Percentiles rank a stretch among this genome's conserved stretches.
Evolutionary conservation across 2,113 vertebrate genomes (phyloP).

Genomic region (Rana temporaria): DNA sequence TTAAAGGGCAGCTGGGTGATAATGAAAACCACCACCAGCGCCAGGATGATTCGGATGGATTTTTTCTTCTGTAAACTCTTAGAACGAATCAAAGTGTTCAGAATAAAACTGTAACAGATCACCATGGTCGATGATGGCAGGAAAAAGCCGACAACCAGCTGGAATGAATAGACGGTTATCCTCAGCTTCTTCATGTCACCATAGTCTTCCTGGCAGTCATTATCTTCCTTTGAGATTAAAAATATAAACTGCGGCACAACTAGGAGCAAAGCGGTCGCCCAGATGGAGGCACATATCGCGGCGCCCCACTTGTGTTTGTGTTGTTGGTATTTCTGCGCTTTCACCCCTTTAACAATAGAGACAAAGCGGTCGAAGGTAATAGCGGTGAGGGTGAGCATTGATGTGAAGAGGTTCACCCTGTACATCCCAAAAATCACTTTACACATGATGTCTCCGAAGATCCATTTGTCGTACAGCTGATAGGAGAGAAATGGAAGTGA

Average conservation of each 20-base stretch:
- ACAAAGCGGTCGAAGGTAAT: constrained; percentile 68
- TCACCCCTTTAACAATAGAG: constrained; percentile 66
- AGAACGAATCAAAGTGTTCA: constrained; percentile 63
- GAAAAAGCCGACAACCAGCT: constrained; percentile 69
- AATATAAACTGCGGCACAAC: constrained; percentile 68
- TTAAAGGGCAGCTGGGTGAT: constrained; percentile 68
- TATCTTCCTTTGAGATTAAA: background rate
- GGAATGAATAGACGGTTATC: constrained; percentile 56
- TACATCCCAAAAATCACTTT: constrained; percentile 61
- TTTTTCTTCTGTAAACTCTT: constrained; percentile 67
- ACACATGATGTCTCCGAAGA: constrained; percentile 58
- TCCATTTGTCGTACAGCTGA: constrained; percentile 59
- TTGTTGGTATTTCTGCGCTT: constrained; percentile 57
- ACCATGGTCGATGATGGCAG: constrained; percentile 65
- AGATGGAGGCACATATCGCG: constrained; percentile 57
- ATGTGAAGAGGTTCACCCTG: constrained; percentile 68
- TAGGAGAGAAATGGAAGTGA: constrained; percentile 69
- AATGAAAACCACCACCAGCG: constrained; percentile 65
- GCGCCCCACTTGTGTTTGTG: constrained; percentile 53
- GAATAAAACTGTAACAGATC: constrained; percentile 68
- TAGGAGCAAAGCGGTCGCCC: constrained; percentile 62
- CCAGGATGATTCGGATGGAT: constrained; percentile 68
- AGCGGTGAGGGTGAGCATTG: constrained; percentile 68
- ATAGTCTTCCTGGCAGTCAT: constrained; percentile 45
- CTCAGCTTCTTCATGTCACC: background rate